Evolutionary conservation across 2,888 invertebrate genomes (phyloP).

Genomic region (Aspidiotus destructor): DNA sequence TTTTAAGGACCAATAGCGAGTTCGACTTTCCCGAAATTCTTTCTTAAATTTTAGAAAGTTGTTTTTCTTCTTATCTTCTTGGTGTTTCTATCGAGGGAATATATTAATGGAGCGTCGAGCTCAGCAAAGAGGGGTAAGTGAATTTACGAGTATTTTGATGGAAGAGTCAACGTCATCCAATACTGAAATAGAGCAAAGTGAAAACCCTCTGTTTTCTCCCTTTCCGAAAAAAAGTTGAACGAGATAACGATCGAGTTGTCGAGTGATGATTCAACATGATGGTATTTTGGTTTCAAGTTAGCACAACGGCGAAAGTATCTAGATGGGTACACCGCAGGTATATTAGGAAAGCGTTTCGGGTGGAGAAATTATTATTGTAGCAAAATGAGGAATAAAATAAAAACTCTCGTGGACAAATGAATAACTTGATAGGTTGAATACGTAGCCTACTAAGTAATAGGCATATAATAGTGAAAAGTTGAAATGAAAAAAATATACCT

Average conservation of each 20-base stretch:
- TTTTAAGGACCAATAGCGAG: constrained; percentile 29
- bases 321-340: no score
- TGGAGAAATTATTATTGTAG: no score
- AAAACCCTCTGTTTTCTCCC: neutral
- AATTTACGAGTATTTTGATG: constrained; percentile 27
- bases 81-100: constrained; percentile 18
- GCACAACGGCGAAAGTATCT: no score
- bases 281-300: no score
- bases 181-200: neutral
- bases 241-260: neutral
- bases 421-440: no score
- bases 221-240: neutral
- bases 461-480: no score
- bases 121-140: neutral
- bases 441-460: no score
- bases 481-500: no score
- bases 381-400: no score
- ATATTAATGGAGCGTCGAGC: constrained; percentile 25
- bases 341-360: no score
- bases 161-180: constrained; percentile 9
- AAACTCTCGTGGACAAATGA: no score
- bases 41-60: constrained; percentile 23
- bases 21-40: constrained; percentile 31
- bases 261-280: no score
- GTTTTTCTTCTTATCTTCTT: constrained; percentile 19